Percentiles rank a stretch among this genome's conserved stretches.
Conservation (phyloP, 1,140 invertebrate genomes). For the Tachypleus tridentatus region DNA sequence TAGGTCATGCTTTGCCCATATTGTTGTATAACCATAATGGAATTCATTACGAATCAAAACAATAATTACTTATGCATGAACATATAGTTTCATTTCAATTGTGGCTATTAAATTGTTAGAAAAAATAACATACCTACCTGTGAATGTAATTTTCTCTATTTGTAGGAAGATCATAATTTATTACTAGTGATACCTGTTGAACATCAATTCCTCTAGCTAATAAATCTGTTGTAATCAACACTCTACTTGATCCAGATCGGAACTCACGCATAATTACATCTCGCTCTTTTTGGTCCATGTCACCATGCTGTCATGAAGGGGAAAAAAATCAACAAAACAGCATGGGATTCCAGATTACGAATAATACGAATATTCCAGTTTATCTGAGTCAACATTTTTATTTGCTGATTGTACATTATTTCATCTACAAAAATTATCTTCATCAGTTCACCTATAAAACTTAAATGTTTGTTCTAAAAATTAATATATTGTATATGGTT, state of each 20-base stretch:
- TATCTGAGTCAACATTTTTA: too few species aligned
- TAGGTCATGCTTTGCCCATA: too few species aligned
- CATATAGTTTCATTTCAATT: not conserved
- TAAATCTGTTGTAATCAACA: constrained; percentile 47
- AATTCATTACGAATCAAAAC: too few species aligned
- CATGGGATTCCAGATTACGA: not conserved
- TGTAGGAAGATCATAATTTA: constrained; percentile 47
- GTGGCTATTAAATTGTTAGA: not conserved
- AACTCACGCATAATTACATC: constrained; percentile 57
- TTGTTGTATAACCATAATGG: too few species aligned
- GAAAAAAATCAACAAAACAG: not conserved
- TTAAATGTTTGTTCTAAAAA: too few species aligned
- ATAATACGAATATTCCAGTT: not conserved
- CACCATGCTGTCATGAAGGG: constrained; percentile 61
- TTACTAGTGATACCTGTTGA: constrained; percentile 48
- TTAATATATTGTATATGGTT: too few species aligned
- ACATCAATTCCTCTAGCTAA: constrained; percentile 48
- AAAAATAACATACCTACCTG: constrained; percentile 31
- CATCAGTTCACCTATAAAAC: too few species aligned
- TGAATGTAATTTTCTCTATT: constrained; percentile 50
- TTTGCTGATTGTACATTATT: too few species aligned
- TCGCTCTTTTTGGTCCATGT: constrained; percentile 97
- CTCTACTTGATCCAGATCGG: constrained; percentile 44
- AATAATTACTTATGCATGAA: not conserved
- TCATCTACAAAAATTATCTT: too few species aligned